phyloP scores from a whole-genome alignment of 2,797 vertebrate species.

The Chaetodon trifasciatus region DNA sequence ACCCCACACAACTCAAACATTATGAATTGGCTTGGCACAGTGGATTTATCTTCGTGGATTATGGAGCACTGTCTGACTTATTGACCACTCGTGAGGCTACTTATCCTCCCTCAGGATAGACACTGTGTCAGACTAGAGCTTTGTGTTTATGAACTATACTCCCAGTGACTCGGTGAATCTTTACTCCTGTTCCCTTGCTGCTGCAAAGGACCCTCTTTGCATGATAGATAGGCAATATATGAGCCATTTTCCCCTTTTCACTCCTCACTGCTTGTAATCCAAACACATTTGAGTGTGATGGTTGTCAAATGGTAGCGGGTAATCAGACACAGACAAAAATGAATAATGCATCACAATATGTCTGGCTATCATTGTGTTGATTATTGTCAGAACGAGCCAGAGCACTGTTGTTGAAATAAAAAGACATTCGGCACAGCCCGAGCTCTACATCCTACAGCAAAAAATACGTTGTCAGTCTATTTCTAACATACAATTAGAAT shows the following conservation, averaged over 20 bases:
- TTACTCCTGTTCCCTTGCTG: constrained; percentile 49
- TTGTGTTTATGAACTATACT: constrained; percentile 70
- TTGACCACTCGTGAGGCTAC: constrained; percentile 65
- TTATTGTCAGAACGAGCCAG: constrained; percentile 72
- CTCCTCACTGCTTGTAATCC: constrained; percentile 73
- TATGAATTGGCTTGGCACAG: constrained; percentile 66
- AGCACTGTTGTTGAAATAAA: constrained; percentile 60
- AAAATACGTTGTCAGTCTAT: constrained; percentile 23
- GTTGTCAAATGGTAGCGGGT: constrained; percentile 79
- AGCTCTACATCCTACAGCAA: constrained; percentile 17
- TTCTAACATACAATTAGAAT: constrained; percentile 8
- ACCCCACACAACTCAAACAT: constrained; percentile 66
- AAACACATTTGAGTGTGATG: constrained; percentile 82
- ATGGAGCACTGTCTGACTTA: constrained; percentile 63
- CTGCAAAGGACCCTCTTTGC: constrained; percentile 68
- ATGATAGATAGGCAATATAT: constrained; percentile 72
- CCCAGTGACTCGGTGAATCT: constrained; percentile 50
- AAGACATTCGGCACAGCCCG: constrained; percentile 42
- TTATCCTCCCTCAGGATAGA: constrained; percentile 66
- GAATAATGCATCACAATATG: constrained; percentile 84
- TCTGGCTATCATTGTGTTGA: constrained; percentile 78
- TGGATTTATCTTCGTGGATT: constrained; percentile 72
- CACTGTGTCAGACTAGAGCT: constrained; percentile 65
- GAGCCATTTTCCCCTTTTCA: constrained; percentile 65
- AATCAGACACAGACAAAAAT: constrained; percentile 78